These are phyloP conservation scores for Cyrtodaria siliqua DNA, from an alignment of 2,888 invertebrate species.

Conservation along the genomic window DNA sequence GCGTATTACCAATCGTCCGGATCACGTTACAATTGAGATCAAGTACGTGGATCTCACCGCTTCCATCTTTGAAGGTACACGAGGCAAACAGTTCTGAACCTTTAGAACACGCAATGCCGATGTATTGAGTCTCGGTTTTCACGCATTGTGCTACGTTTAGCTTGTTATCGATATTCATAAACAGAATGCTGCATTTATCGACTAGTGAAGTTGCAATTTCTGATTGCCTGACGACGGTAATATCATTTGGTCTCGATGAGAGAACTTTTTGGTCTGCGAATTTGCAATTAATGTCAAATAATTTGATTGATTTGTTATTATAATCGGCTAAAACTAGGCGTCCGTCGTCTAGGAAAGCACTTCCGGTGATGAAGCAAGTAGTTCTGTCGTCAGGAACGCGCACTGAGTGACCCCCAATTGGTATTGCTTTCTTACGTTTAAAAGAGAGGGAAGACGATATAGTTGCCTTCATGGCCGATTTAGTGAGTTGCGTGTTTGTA, in stretches of 20 bases:
- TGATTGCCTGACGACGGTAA: slow-evolving; percentile 9
- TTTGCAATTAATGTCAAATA: slow-evolving; percentile 26
- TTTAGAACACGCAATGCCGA: slow-evolving; percentile 20
- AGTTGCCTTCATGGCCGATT: not conserved
- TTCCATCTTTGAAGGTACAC: slow-evolving; percentile 8
- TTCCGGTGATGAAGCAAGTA: slow-evolving; percentile 36
- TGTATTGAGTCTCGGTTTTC: slow-evolving; percentile 13
- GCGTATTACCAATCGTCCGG: not conserved
- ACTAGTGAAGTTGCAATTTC: slow-evolving; percentile 26
- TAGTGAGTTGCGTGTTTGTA: not conserved
- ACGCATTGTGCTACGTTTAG: slow-evolving; percentile 13
- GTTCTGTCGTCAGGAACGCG: slow-evolving; percentile 33
- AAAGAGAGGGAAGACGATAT: not conserved
- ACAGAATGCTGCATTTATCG: slow-evolving; percentile 22
- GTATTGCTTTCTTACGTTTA: slow-evolving; percentile 26
- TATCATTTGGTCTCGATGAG: slow-evolving; percentile 26
- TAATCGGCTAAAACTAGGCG: slow-evolving; percentile 30
- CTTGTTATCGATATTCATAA: not conserved
- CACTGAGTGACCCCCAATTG: slow-evolving; percentile 37
- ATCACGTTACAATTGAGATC: slow-evolving; percentile 22
- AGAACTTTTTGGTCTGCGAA: slow-evolving; percentile 11
- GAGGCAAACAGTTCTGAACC: slow-evolving; percentile 7
- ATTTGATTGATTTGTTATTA: slow-evolving; percentile 33
- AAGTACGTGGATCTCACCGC: slow-evolving; percentile 29
- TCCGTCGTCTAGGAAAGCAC: slow-evolving; percentile 30